phyloP scores from a whole-genome alignment of 2,113 vertebrate species.

The Pseudopodoces humilis region DNA sequence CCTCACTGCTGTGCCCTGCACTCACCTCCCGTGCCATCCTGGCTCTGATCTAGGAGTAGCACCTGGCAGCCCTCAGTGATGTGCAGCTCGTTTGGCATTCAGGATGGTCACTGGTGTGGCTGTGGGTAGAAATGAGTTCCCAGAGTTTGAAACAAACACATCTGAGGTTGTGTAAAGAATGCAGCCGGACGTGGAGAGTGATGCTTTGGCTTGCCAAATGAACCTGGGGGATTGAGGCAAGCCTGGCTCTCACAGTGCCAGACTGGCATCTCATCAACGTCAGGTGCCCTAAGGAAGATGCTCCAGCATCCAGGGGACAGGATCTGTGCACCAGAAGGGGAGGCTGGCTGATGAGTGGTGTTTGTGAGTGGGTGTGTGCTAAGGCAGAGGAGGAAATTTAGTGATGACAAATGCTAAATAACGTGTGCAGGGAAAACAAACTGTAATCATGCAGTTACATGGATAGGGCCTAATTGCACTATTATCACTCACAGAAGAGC shows the following conservation, averaged over 20 bases:
- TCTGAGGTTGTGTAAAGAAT: not conserved
- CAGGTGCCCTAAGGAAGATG: not conserved
- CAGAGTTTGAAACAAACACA: not conserved
- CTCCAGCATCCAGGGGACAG: not conserved
- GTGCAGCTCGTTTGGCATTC: not conserved
- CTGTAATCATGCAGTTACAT: constrained; percentile 31
- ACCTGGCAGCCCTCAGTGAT: not conserved
- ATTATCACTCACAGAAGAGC: constrained; percentile 19
- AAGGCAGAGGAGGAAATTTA: not conserved
- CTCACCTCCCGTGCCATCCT: not conserved
- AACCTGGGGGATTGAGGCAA: not conserved
- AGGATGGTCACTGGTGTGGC: not conserved
- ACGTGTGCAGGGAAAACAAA: not conserved
- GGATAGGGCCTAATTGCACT: constrained; percentile 25
- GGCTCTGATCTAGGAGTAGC: not conserved
- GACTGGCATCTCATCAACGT: not conserved
- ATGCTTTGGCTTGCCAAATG: not conserved
- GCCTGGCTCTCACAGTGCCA: not conserved
- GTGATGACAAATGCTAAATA: constrained; percentile 22
- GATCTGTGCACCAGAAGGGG: not conserved
- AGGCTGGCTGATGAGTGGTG: not conserved
- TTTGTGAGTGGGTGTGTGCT: not conserved
- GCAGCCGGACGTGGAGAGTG: accelerated
- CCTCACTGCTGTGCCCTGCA: not conserved
- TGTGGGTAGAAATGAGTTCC: not conserved